These are phyloP conservation scores for Podargus strigoides DNA, from an alignment of 2,797 vertebrate species.

Conservation along the genomic window DNA sequence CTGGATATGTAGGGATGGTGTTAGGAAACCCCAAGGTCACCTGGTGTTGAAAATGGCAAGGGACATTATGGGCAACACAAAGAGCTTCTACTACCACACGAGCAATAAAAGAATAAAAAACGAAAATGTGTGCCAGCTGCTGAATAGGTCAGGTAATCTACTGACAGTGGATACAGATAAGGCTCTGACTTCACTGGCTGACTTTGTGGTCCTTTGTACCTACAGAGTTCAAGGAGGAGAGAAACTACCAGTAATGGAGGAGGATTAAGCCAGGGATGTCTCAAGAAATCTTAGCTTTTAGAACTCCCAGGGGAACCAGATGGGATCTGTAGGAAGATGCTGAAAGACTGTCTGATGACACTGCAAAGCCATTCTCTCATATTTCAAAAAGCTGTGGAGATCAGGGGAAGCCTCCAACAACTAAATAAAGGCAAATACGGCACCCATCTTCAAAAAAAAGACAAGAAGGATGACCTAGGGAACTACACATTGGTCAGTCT, in stretches of 20 bases:
- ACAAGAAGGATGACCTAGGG: not conserved
- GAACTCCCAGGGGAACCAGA: not conserved
- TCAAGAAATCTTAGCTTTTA: not conserved
- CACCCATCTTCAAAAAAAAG: not conserved
- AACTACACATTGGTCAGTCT: not conserved
- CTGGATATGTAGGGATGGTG: not conserved
- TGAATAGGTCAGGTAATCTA: not conserved
- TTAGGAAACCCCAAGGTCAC: not conserved
- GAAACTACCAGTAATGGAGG: not conserved
- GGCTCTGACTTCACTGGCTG: not conserved
- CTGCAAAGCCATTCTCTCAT: not conserved
- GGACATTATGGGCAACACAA: not conserved
- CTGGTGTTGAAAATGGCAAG: not conserved
- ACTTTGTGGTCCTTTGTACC: not conserved
- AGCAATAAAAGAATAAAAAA: not conserved
- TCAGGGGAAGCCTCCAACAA: not conserved
- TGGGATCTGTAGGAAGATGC: conserved; percentile 10
- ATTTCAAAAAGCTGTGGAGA: not conserved
- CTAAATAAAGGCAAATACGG: not conserved
- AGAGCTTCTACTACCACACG: not conserved
- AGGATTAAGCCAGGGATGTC: not conserved
- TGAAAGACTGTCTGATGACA: not conserved
- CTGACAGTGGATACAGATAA: not conserved
- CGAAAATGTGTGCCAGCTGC: not conserved
- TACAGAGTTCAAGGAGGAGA: not conserved